Percentiles rank a stretch among this genome's conserved stretches.
phyloP scores from a whole-genome alignment of 1,140 invertebrate genomes.

The Teleogryllus occipitalis region DNA sequence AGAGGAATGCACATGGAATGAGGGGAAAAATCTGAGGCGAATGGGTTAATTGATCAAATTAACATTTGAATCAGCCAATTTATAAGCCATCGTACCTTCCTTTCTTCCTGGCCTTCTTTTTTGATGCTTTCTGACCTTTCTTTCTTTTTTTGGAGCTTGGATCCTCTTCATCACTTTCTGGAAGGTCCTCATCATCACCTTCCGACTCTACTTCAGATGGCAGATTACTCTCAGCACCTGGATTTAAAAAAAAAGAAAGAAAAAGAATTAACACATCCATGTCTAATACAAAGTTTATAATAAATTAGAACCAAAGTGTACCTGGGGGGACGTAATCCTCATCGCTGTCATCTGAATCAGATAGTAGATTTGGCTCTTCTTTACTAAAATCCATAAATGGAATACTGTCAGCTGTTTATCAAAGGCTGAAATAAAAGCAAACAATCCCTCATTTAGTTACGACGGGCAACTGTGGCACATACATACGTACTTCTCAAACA shows the following conservation, averaged over 20 bases:
- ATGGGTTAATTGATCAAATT: background rate
- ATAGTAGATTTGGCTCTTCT: constrained; percentile 16
- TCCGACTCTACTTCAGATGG: constrained; percentile 30
- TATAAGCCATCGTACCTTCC: background rate
- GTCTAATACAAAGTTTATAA: constrained; percentile 29
- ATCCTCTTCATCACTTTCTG: constrained; percentile 8
- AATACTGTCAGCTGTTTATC: too few relatives aligned
- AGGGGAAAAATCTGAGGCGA: too few relatives aligned
- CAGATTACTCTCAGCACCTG: constrained; percentile 31
- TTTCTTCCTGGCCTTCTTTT: background rate
- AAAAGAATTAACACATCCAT: background rate
- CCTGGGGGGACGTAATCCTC: constrained; percentile 41
- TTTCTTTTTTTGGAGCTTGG: background rate
- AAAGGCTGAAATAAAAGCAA: too few relatives aligned
- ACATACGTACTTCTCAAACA: too few relatives aligned
- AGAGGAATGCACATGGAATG: too few relatives aligned
- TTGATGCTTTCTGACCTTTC: background rate
- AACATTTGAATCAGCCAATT: background rate
- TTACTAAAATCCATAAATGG: background rate
- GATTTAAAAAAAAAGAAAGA: background rate
- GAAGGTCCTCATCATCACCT: constrained; percentile 24
- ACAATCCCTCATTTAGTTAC: too few relatives aligned
- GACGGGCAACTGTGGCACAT: too few relatives aligned
- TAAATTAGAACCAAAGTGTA: constrained; percentile 35
- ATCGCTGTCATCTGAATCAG: constrained; percentile 32